Conservation (phyloP, 2,113 vertebrate species). For the Ptilonorhynchus violaceus region DNA sequence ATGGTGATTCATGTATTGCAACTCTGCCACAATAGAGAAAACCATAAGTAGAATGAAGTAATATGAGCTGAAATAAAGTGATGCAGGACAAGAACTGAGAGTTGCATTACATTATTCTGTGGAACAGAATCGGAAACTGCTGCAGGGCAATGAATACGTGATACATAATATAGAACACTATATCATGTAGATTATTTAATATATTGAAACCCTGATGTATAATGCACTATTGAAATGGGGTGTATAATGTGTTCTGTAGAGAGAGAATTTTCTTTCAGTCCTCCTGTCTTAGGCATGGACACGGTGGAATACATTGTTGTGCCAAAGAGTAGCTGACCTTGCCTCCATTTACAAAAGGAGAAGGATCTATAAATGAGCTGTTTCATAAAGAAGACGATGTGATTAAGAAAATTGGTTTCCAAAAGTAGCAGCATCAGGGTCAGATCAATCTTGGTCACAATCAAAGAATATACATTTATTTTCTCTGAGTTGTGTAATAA, state of each 20-base stretch:
- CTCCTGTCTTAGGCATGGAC: not conserved
- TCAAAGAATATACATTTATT: conserved; percentile 36
- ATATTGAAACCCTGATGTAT: conserved; percentile 10
- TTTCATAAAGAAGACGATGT: conserved; percentile 47
- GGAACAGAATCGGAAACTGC: conserved; percentile 2
- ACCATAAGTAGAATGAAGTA: not conserved
- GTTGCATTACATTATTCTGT: conserved; percentile 37
- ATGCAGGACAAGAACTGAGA: not conserved
- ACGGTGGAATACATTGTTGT: conserved; percentile 1
- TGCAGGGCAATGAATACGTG: conserved; percentile 4
- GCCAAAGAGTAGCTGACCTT: conserved; percentile 50
- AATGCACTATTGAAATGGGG: not conserved
- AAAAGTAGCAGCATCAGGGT: conserved; percentile 40
- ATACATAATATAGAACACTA: not conserved
- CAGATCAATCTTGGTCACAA: conserved; percentile 63
- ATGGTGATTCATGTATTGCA: conserved; percentile 24
- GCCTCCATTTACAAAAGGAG: conserved; percentile 3
- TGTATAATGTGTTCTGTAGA: not conserved
- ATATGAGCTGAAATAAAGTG: conserved; percentile 40
- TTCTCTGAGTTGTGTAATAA: conserved; percentile 41
- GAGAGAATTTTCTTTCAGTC: not conserved
- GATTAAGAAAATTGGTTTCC: conserved; percentile 57
- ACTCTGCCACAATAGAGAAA: not conserved
- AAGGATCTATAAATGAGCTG: conserved; percentile 56
- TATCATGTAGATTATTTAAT: conserved; percentile 39